These are phyloP conservation scores for Lucifuga dentata DNA, from an alignment of 2,113 vertebrate species.

Conservation along the genomic window DNA sequence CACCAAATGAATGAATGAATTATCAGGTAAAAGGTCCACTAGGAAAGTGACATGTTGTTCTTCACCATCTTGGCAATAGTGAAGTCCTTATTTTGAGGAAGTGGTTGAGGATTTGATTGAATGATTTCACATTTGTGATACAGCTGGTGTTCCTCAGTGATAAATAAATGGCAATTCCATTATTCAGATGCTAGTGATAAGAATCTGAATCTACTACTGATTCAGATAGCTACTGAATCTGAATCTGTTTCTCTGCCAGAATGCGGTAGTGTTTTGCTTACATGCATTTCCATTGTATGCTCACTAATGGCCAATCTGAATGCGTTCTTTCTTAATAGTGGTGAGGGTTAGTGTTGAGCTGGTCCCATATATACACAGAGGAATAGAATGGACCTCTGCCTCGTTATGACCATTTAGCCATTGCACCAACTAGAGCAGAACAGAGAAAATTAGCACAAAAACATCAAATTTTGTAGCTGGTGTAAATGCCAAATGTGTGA, in stretches of 20 bases:
- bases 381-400: constrained; percentile 36
- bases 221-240: constrained; percentile 13
- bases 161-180: constrained; percentile 45
- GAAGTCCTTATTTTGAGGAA: no score
- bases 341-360: no score
- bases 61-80: no score
- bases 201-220: constrained; percentile 24
- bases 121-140: constrained; percentile 9
- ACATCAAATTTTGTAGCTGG: background rate
- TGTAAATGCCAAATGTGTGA: constrained; percentile 10
- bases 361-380: constrained; percentile 36
- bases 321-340: constrained; percentile 34
- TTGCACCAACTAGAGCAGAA: constrained; percentile 36
- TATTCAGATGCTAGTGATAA: constrained; percentile 37
- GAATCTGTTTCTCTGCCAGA: constrained; percentile 24
- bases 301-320: constrained; percentile 51
- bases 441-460: constrained; percentile 31
- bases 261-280: constrained; percentile 33
- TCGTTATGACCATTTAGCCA: constrained; percentile 26
- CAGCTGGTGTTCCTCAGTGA: constrained; percentile 1
- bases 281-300: constrained; percentile 41
- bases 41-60: no score
- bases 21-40: no score
- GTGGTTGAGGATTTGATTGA: no score
- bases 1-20: no score